Base-by-base conservation (phyloP, 2,113 vertebrate species). In the Butorides virescens region DNA sequence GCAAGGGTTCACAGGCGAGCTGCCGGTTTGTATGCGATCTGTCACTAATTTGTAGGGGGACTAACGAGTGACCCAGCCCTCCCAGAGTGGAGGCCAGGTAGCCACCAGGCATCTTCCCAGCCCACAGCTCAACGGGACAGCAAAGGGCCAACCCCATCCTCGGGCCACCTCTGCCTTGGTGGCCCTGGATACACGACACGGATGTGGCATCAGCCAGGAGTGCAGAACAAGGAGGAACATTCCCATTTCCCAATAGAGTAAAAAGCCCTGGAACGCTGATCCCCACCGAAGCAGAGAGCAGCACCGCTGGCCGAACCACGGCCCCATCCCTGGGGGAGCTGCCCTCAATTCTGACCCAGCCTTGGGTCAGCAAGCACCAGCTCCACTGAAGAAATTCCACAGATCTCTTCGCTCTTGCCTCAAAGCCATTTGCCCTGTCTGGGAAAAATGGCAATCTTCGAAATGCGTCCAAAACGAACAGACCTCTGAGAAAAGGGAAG, bases 271-370 rank as follows among this genome's bases (percentile, higher is more conserved):
- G 30, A n/a, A 46, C 0, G 2, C n/a, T 23, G 80, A 53, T 49
- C 68, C 68, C 62, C 50, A 79, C 55, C n/a, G 19, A n/a, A 17
- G 70, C 1, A 34, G 67, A 61, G 86, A 75, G 67, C 59, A 68
- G 79, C 50, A 9, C 25, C 10, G 4, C 14, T 2, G 37, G 58
- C n/a, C 1, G 0, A 26, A 17, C 26, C 5, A 13, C 2, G 1
- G 46, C 68, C 56, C 42, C 3, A 0, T 46, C 42, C 81, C 44
- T 1, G 0, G 19, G 63, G 15, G 63, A 52, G 55, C 75, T 26
- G 49, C 58, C 5, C 46, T 49, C 65, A 63, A 30, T 56, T 23
- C 26, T 15, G 25, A 44, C 34, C 67, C 73, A 50, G 53, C 26
- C 10, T 3, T 21, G 71, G 50, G 50, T 49, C 70, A 34, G 50